Conservation (phyloP, 1,140 invertebrate genomes). For the Medauroidea extradentata region DNA sequence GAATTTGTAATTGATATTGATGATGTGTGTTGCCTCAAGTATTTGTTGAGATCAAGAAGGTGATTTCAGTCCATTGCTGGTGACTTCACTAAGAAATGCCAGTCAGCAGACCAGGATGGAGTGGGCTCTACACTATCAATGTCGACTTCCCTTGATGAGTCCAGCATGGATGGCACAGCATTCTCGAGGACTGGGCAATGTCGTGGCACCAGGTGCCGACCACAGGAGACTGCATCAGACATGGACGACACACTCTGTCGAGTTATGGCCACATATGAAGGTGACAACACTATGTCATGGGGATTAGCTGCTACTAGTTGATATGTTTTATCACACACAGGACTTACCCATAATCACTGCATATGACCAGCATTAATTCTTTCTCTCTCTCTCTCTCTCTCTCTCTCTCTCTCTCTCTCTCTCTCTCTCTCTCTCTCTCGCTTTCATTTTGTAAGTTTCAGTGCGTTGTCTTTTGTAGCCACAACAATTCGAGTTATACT, state of each 20-base stretch:
- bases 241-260: constrained; percentile 34
- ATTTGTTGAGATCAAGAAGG: too few relatives aligned
- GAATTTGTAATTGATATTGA: too few relatives aligned
- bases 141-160: constrained; percentile 33
- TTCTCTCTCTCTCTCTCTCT: too few relatives aligned
- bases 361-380: too few relatives aligned
- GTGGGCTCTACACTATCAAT: constrained; percentile 26
- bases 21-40: neutral
- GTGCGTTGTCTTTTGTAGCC: too few relatives aligned
- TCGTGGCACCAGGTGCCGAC: constrained; percentile 5
- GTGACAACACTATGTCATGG: neutral
- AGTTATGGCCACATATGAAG: constrained; percentile 20
- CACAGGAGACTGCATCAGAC: constrained; percentile 29
- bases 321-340: too few relatives aligned
- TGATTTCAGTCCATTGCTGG: constrained; percentile 21
- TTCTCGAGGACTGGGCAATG: neutral
- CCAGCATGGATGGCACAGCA: constrained; percentile 37
- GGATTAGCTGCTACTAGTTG: too few relatives aligned
- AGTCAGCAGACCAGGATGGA: constrained; percentile 26
- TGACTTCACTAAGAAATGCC: constrained; percentile 13
- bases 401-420: too few relatives aligned
- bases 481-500: too few relatives aligned
- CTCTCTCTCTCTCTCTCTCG: too few relatives aligned
- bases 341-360: too few relatives aligned
- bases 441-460: too few relatives aligned